Base-by-base conservation (phyloP, 2,888 invertebrate species). In the Chrysomela aeneicollis region DNA sequence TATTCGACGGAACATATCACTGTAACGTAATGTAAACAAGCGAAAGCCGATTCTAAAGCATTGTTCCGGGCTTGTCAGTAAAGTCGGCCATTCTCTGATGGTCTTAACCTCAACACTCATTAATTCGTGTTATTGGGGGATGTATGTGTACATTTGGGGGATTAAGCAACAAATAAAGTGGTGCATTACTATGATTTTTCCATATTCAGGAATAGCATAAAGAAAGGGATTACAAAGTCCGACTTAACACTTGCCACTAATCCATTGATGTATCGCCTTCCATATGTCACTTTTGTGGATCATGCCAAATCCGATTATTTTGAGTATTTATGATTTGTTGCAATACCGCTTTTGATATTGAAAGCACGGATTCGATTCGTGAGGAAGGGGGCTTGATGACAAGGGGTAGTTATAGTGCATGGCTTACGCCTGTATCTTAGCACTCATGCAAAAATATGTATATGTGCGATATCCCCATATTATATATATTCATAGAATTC, bases 201-300 rank as follows among this genome's bases (percentile, higher is more conserved):
- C 73, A 70, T 71, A 72, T 74, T 73, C 72, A 70, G 72, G 73
- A 26, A 30, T 72, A 64, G 47, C 37, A 26, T 37, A 32, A 2
- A 60, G 62, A 66, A 42, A 42, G 15, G 42, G 42, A 67, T 69
- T 69, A 64, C 63, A 62, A 60, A 51, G 64, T 62, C 67, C 52
- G 47, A 70, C 67, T 67, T 67, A 51, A 63, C 59, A 63, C 49
- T 35, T 15, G 42, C 15, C 51, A 60, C 63, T 74, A 73, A 74
- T 73, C 74, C 73, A 71, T 72, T 74, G 74, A 74, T 72, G 73
- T 71, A 74, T 74, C 69, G 73, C 71, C 64, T 68, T 67, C 63
- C 71, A 73, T 70, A 66, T 71, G 74, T 72, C 70, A 68, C 63
- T 54, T 63, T 60, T 70, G 26, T 26, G 26, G 57, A 35, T 37